These are phyloP conservation scores for Agrochola lota DNA, from an alignment of 2,888 invertebrate species.

Conservation along the genomic window DNA sequence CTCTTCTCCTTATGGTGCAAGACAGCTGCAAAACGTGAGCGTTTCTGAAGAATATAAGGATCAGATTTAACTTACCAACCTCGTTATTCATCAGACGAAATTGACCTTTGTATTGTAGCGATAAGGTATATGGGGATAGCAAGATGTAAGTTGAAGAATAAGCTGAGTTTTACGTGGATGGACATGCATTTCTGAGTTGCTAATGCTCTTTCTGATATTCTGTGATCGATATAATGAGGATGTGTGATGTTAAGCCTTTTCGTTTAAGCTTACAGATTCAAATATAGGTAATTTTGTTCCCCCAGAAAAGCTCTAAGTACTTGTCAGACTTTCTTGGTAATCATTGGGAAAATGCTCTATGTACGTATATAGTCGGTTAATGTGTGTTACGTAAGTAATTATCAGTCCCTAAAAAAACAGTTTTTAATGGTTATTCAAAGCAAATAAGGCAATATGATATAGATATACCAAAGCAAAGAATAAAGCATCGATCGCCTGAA, in stretches of 20 bases:
- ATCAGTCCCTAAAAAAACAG: too few species aligned
- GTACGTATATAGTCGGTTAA: too few species aligned
- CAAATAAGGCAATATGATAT: too few species aligned
- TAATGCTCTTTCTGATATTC: conserved; percentile 32
- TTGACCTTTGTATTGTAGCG: conserved; percentile 1
- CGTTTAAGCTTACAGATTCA: background rate
- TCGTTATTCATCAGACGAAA: background rate
- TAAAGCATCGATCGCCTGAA: background rate
- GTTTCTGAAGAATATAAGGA: conserved; percentile 23
- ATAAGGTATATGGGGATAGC: conserved; percentile 38
- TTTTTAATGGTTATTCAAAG: too few species aligned
- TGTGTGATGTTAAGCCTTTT: background rate
- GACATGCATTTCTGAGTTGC: conserved; percentile 60
- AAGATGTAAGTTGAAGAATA: conserved; percentile 48
- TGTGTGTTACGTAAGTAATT: too few species aligned
- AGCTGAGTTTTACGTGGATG: conserved; percentile 58
- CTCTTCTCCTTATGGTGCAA: background rate
- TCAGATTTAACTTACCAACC: conserved; percentile 29
- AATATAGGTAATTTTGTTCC: too few species aligned
- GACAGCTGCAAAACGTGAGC: background rate
- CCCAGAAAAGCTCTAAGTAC: too few species aligned
- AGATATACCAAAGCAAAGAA: background rate
- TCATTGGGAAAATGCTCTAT: too few species aligned
- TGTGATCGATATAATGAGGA: conserved; percentile 37
- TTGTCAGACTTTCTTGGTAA: too few species aligned